Percentiles rank a stretch among this genome's conserved stretches.
phyloP scores from a whole-genome alignment of 1,140 invertebrate genomes.

The Neodiprion lecontei region DNA sequence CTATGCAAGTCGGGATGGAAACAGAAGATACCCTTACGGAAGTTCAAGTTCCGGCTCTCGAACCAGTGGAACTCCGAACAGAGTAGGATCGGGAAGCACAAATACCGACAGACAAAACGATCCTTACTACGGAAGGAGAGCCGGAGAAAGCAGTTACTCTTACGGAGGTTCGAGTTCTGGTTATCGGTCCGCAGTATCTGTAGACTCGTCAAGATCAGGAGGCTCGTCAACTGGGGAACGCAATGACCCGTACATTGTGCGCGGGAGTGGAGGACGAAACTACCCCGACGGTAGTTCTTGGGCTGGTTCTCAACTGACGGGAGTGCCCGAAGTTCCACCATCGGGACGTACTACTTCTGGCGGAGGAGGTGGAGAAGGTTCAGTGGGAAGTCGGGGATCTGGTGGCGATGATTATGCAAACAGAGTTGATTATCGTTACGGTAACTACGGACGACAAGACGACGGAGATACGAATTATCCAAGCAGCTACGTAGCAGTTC shows the following conservation, averaged over 20 bases:
- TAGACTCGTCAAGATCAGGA: background rate
- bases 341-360: background rate
- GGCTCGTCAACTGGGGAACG: background rate
- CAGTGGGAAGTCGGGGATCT: background rate
- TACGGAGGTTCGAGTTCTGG: background rate
- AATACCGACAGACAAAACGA: too few relatives aligned
- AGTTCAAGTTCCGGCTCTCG: background rate
- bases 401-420: conserved; percentile 7
- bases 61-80: background rate
- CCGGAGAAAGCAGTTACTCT: background rate
- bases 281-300: background rate
- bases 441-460: background rate
- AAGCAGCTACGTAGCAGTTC: conserved; percentile 60
- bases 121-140: background rate
- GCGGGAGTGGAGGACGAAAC: background rate
- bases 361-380: conserved; percentile 8
- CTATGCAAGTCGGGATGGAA: background rate
- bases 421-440: conserved; percentile 11
- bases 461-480: conserved; percentile 42
- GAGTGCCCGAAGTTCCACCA: too few relatives aligned
- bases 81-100: background rate
- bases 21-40: background rate
- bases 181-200: background rate
- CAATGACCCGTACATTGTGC: background rate
- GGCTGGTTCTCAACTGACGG: background rate